Conservation (phyloP, 2,797 vertebrate species). For the Gymnodraco acuticeps region DNA sequence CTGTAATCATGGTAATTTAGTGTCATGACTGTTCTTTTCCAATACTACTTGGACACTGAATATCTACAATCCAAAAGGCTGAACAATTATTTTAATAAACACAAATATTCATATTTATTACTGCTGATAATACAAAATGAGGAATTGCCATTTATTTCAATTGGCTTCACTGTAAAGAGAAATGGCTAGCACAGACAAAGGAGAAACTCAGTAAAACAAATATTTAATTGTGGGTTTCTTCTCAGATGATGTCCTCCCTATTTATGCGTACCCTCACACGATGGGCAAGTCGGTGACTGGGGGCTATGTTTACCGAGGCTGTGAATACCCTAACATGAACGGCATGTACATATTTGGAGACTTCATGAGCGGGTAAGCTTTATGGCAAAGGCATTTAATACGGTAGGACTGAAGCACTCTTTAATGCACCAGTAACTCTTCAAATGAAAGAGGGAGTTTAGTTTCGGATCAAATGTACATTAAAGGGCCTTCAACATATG, state of each 20-base stretch:
- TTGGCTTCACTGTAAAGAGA: neutral
- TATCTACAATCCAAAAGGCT: too few species aligned
- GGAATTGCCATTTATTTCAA: too few species aligned
- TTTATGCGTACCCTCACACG: slow-evolving; percentile 94
- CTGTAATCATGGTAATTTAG: neutral
- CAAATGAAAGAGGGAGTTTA: too few species aligned
- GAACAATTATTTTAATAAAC: too few species aligned
- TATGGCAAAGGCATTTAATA: neutral
- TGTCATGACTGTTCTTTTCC: neutral
- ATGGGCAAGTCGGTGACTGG: slow-evolving; percentile 96
- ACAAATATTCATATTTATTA: too few species aligned
- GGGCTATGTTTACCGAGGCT: slow-evolving; percentile 94
- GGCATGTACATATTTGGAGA: slow-evolving; percentile 97
- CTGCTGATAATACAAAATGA: too few species aligned
- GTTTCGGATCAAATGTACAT: too few species aligned
- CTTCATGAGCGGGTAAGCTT: slow-evolving; percentile 96
- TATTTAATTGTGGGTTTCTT: neutral
- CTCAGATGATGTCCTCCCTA: slow-evolving; percentile 93
- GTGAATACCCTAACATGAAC: slow-evolving; percentile 94
- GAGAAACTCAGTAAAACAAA: neutral
- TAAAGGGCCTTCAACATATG: too few species aligned
- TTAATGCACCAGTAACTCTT: too few species aligned
- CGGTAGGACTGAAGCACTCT: too few species aligned
- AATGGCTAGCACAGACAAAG: neutral
- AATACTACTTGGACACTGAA: neutral